Evolutionary conservation across 2,797 vertebrate genomes (phyloP).

Genomic region (Hephaestus fuliginosus): DNA sequence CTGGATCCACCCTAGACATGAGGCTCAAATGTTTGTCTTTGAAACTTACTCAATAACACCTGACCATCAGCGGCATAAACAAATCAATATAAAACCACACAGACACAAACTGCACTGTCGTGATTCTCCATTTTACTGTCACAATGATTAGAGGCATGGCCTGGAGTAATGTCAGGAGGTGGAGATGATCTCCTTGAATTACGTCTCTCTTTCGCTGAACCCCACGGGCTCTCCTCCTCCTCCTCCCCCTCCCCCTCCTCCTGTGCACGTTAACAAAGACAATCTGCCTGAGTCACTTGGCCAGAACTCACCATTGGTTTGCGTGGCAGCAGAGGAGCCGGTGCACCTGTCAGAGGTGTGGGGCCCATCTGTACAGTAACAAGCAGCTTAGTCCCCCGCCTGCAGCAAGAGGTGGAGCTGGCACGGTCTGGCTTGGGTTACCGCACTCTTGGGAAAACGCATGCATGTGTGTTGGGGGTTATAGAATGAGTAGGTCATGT

Average conservation of each 20-base stretch:
- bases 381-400: constrained; percentile 65
- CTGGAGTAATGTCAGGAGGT: constrained; percentile 60
- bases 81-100: constrained; percentile 5
- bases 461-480: constrained; percentile 42
- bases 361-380: constrained; percentile 77
- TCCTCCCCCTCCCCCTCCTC: constrained; percentile 28
- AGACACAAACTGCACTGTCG: neutral
- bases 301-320: constrained; percentile 30
- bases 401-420: constrained; percentile 72
- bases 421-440: constrained; percentile 65
- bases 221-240: constrained; percentile 58
- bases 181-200: constrained; percentile 70
- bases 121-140: constrained; percentile 30
- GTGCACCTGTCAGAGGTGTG: constrained; percentile 77
- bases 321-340: constrained; percentile 40
- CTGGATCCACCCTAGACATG: constrained; percentile 22
- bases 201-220: constrained; percentile 46
- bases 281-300: constrained; percentile 50
- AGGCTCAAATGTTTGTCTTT: constrained; percentile 1
- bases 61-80: constrained; percentile 3
- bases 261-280: constrained; percentile 61
- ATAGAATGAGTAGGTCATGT: constrained; percentile 48
- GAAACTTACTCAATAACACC: constrained; percentile 9
- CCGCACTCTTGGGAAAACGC: constrained; percentile 54
- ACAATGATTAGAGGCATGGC: constrained; percentile 33